Percentiles rank a stretch among this genome's conserved stretches.
These are phyloP conservation scores for Parazoanthus atlanticus DNA, from an alignment of 92 coral and sea anemone genomes.

Conservation along the genomic window DNA sequence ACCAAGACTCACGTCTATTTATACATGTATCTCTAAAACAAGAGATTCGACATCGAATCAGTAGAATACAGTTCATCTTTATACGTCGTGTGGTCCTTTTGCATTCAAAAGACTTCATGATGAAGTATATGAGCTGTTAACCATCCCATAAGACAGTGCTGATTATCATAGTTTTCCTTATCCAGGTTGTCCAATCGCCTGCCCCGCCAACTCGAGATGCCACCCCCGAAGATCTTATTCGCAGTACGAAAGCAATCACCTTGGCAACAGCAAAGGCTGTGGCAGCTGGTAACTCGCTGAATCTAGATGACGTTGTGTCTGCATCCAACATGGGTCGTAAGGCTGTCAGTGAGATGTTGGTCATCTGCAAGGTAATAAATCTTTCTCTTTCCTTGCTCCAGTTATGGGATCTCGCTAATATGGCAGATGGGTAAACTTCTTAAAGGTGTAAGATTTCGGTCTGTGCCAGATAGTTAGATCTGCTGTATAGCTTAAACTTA, in stretches of 20 bases:
- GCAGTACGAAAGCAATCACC: conserved; percentile 92
- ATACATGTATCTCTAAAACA: too few relatives aligned
- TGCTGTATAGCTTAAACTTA: neutral
- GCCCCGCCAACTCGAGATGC: conserved; percentile 83
- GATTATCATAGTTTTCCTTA: neutral
- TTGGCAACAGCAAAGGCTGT: conserved; percentile 99
- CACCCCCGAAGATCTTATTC: conserved; percentile 93
- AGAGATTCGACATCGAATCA: too few relatives aligned
- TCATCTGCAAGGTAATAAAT: conserved; percentile 85
- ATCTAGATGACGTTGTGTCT: conserved; percentile 91
- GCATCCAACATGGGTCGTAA: conserved; percentile 98
- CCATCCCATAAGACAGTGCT: neutral
- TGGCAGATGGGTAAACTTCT: neutral
- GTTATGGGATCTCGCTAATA: neutral
- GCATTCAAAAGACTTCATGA: too few relatives aligned
- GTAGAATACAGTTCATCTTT: too few relatives aligned
- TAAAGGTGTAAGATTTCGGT: neutral
- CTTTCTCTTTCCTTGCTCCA: neutral
- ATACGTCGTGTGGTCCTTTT: too few relatives aligned
- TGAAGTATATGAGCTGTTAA: too few relatives aligned
- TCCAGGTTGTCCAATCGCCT: conserved; percentile 79
- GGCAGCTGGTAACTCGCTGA: conserved; percentile 97
- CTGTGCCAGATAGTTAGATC: neutral
- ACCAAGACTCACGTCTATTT: too few relatives aligned
- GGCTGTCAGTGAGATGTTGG: conserved; percentile 90